phyloP scores from a whole-genome alignment of 2,888 invertebrate genomes.

The Cenopis cana region DNA sequence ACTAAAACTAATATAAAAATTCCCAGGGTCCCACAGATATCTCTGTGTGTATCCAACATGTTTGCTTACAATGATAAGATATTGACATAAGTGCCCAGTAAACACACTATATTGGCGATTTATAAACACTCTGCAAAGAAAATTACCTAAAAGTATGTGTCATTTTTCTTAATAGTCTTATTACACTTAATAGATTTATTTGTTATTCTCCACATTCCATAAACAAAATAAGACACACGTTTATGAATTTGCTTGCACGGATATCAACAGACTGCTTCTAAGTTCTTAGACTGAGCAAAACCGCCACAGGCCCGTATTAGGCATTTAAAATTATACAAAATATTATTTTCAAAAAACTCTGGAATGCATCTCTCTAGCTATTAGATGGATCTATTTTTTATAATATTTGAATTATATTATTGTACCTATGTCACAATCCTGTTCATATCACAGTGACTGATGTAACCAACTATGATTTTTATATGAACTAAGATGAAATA shows the following conservation, averaged over 20 bases:
- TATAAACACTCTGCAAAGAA: background rate
- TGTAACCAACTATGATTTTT: too few species aligned
- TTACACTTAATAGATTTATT: background rate
- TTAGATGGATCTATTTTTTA: too few species aligned
- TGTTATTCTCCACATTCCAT: background rate
- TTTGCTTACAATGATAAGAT: constrained; percentile 38
- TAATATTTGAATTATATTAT: too few species aligned
- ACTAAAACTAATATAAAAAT: constrained; percentile 34
- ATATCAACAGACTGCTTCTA: background rate
- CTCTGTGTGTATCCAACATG: background rate
- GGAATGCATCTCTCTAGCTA: background rate
- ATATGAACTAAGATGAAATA: too few species aligned
- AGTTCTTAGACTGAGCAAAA: background rate
- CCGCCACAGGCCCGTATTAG: constrained; percentile 27
- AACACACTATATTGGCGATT: constrained; percentile 1
- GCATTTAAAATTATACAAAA: background rate
- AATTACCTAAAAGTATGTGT: constrained; percentile 40
- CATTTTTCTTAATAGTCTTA: constrained; percentile 17
- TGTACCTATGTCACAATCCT: too few species aligned
- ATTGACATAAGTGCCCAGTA: constrained; percentile 9
- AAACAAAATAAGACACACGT: background rate
- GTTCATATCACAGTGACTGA: too few species aligned
- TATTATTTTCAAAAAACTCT: background rate
- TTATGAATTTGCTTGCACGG: background rate
- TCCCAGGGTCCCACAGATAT: constrained; percentile 43